These are phyloP conservation scores for Micromussa lordhowensis DNA, from an alignment of 92 coral and sea anemone species.

Conservation along the genomic window DNA sequence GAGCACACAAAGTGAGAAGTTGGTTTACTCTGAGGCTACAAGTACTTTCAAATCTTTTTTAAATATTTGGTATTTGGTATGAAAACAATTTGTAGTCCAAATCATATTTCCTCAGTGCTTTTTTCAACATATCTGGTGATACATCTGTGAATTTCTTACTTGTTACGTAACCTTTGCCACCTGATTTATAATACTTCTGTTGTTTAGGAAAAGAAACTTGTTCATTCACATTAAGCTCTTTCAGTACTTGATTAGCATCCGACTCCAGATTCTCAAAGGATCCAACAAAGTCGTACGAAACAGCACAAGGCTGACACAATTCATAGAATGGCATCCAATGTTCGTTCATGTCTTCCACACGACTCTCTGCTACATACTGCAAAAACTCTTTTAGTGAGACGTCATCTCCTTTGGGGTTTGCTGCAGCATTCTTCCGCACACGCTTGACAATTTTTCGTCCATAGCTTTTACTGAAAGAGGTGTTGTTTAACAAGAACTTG, in stretches of 20 bases:
- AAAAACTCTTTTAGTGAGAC: conserved; percentile 70
- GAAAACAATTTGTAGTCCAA: conserved; percentile 75
- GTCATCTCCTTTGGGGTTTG: conserved; percentile 37
- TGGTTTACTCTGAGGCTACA: too few relatives aligned
- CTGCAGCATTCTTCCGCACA: conserved; percentile 47
- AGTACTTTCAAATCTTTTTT: not conserved
- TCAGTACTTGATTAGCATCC: conserved; percentile 70
- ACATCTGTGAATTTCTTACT: conserved; percentile 33
- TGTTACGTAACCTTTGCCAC: conserved; percentile 20
- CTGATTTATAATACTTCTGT: conserved; percentile 58
- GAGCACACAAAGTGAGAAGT: too few relatives aligned
- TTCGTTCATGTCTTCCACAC: conserved; percentile 63
- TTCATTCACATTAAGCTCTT: conserved; percentile 51
- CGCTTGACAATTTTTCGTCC: conserved; percentile 58
- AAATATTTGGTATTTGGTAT: conserved; percentile 45
- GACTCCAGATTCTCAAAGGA: conserved; percentile 72
- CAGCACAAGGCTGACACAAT: conserved; percentile 84
- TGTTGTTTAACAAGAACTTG: conserved; percentile 55
- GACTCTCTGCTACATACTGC: conserved; percentile 51
- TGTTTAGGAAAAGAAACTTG: conserved; percentile 73
- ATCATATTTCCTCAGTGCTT: conserved; percentile 62
- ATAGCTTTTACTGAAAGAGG: conserved; percentile 52
- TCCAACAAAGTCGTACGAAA: conserved; percentile 77
- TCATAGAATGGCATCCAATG: conserved; percentile 83
- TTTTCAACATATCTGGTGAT: conserved; percentile 39